These are phyloP conservation scores for Apus apus DNA, from an alignment of 2,113 vertebrate genomes.

Conservation along the genomic window DNA sequence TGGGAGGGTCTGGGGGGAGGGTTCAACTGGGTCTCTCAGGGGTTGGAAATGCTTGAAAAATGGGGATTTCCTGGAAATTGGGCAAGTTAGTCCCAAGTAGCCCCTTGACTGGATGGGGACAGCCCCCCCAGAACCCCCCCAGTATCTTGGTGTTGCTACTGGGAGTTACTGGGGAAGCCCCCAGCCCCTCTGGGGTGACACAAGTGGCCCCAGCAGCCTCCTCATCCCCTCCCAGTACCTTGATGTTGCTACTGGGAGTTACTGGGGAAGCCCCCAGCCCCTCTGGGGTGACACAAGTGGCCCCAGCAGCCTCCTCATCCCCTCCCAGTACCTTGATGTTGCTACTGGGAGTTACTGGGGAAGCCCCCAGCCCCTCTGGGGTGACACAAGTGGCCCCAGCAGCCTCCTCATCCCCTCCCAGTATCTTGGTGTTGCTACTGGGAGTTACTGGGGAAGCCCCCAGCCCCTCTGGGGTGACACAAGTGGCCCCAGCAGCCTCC, in stretches of 20 bases:
- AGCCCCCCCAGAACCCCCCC: neutral
- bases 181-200: neutral
- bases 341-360: too few species aligned
- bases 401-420: neutral
- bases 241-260: neutral
- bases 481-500: too few species aligned
- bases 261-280: neutral
- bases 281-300: too few species aligned
- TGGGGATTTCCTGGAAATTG: neutral
- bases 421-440: neutral
- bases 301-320: too few species aligned
- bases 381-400: too few species aligned
- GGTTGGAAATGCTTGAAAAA: neutral
- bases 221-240: neutral
- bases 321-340: too few species aligned
- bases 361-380: too few species aligned
- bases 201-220: neutral
- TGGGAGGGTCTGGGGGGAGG: fast-evolving
- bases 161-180: neutral
- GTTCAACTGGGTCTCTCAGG: neutral
- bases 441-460: neutral
- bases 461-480: neutral
- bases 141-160: neutral
- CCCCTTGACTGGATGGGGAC: fast-evolving
- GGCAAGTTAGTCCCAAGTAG: neutral